Evolutionary conservation across 2,113 vertebrate species (phyloP).

Genomic region (Myrmophylax atrothorax): DNA sequence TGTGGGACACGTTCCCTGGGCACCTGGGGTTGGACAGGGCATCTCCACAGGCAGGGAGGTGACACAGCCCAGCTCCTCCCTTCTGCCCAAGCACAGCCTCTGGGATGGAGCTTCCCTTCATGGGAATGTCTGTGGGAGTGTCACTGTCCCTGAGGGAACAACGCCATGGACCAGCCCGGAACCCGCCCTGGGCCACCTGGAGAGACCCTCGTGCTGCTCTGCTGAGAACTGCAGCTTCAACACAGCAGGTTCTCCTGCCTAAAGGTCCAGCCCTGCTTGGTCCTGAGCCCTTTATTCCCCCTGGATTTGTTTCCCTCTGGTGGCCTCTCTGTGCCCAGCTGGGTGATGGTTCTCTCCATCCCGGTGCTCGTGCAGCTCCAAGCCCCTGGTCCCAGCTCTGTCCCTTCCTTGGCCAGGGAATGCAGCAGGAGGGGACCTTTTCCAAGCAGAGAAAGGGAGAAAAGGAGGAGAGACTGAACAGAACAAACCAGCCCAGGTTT

Average conservation of each 20-base stretch:
- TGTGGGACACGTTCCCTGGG: neutral
- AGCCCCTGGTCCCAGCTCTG: no score
- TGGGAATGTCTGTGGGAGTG: neutral
- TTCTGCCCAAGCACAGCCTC: neutral
- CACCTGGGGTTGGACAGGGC: neutral
- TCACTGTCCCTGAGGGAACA: neutral
- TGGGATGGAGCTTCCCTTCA: neutral
- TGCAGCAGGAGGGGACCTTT: neutral
- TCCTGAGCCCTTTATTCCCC: neutral
- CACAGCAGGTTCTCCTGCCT: no score
- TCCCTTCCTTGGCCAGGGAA: neutral
- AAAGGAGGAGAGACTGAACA: neutral
- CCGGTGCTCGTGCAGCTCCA: neutral
- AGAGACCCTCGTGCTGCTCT: neutral
- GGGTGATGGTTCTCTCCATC: rapidly evolving
- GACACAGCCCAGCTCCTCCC: neutral
- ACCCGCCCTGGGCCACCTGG: no score
- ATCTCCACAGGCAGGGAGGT: neutral
- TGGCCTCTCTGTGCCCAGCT: neutral
- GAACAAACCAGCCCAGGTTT: neutral
- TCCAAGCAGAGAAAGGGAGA: neutral
- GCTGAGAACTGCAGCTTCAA: neutral
- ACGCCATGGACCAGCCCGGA: no score
- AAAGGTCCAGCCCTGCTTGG: neutral
- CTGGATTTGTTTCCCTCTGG: neutral